These are phyloP conservation scores for Falcunculus frontatus DNA, from an alignment of 2,113 vertebrate species.

Conservation along the genomic window DNA sequence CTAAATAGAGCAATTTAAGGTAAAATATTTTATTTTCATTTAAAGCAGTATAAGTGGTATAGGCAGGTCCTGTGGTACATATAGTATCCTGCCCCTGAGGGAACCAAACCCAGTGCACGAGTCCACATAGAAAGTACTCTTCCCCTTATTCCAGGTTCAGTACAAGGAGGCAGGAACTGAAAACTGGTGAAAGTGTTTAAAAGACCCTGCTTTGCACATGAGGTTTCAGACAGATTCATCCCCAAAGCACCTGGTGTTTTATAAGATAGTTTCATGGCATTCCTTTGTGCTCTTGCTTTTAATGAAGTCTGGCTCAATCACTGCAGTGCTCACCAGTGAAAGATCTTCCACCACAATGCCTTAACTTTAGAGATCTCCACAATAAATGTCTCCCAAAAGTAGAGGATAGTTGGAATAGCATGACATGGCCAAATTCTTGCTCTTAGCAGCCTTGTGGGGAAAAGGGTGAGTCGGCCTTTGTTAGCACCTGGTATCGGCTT, in stretches of 20 bases:
- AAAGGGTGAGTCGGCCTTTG: background rate
- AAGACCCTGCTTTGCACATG: background rate
- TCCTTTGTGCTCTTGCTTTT: background rate
- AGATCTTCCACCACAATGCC: background rate
- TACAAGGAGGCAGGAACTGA: background rate
- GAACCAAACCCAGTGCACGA: background rate
- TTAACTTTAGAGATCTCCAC: background rate
- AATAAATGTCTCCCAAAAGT: background rate
- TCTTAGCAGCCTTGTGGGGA: background rate
- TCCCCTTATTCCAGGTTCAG: background rate
- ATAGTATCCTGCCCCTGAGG: background rate
- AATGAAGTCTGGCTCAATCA: background rate
- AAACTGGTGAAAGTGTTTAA: background rate
- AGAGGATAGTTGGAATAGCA: background rate
- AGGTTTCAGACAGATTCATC: background rate
- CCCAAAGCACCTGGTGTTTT: background rate
- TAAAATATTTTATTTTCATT: background rate
- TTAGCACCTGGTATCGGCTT: background rate
- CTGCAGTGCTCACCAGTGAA: background rate
- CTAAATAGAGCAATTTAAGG: background rate
- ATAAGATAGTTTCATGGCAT: background rate
- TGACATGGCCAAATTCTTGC: background rate
- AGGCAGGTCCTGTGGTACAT: fast-evolving
- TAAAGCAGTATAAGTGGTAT: background rate
- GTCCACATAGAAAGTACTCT: background rate